These are phyloP conservation scores for Sminthurides aquaticus DNA, from an alignment of 2,888 invertebrate species.

Conservation along the genomic window DNA sequence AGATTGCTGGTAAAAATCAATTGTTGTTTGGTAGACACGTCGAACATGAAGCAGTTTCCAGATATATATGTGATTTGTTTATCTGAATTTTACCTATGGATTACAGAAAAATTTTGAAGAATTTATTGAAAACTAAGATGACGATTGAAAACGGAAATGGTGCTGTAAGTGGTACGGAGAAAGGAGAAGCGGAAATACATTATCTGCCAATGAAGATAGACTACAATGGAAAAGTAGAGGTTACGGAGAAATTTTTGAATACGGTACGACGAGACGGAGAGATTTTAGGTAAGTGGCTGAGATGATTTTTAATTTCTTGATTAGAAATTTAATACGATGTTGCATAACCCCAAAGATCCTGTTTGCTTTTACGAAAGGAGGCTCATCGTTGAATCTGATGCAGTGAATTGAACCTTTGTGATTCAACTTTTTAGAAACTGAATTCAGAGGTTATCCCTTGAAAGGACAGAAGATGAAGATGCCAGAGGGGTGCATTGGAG, in stretches of 20 bases:
- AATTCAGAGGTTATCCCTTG: conserved; percentile 18
- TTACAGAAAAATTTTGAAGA: not conserved
- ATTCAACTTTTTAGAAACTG: not conserved
- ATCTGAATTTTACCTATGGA: not conserved
- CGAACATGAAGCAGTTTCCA: too few relatives aligned
- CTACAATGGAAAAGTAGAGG: conserved; percentile 9
- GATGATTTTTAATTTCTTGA: not conserved
- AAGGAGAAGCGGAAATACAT: conserved; percentile 3
- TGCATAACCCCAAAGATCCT: too few relatives aligned
- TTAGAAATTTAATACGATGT: too few relatives aligned
- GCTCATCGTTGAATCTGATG: not conserved
- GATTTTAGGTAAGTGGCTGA: not conserved
- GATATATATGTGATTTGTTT: too few relatives aligned
- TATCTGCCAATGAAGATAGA: conserved; percentile 15
- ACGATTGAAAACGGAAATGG: not conserved
- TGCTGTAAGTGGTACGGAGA: not conserved
- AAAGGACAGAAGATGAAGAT: conserved; percentile 9
- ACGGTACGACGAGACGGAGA: not conserved
- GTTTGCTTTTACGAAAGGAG: not conserved
- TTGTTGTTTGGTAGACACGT: too few relatives aligned
- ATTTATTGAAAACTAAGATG: not conserved
- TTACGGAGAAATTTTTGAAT: conserved; percentile 1
- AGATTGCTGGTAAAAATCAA: not conserved
- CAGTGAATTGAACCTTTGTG: not conserved
- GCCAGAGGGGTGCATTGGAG: conserved; percentile 10